Base-by-base conservation (phyloP, 2,888 invertebrate genomes). In the Agrochola macilenta region DNA sequence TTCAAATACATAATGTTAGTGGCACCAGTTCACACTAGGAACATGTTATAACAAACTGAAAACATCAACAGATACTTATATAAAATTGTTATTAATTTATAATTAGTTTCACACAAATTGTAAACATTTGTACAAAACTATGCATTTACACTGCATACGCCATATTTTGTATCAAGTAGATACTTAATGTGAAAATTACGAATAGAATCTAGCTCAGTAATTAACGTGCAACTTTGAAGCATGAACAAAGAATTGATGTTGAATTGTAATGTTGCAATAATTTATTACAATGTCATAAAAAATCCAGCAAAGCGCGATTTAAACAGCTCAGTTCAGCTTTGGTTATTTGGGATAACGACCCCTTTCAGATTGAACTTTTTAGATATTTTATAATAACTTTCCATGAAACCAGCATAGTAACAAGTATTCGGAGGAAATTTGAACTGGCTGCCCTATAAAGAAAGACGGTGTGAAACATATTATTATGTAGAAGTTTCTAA, bases 121-220 rank as follows among this genome's bases (percentile, higher is more conserved):
- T 35, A 30, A 46, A 57, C 8, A 72, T 30, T 43, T 70, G 12
- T 30, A n/a, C 23, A 52, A 14, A 39, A 17, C 26, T 17, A 39
- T 58, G 8, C 35, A 39, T 26, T 35, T 49, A 26, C 26, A 35
- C 26, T 57, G 2, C n/a, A 12, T 3, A 35, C 1, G 0, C 17
- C 26, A 49, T 30, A 5, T 72, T 54, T 72, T 46, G 17, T 46
- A 23, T 39, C 5, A 23, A 14, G 5, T 57, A n/a, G n/a, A n/a
- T n/a, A 73, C 39, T 5, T 2, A 30, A 46, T 39, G 23, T 49
- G 12, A n/a, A 61, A 75, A 75, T 43, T 9, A 30, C 20, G 20
- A 63, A 46, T 35, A 35, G 8, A 26, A 49, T 77, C 17, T 39
- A 49, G 12, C 35, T 76, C 12, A 12, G 76, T 46, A 30, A 58